Percentiles rank a stretch among this genome's conserved stretches.
These are phyloP conservation scores for Ephialtes manifestator DNA, from an alignment of 2,888 invertebrate genomes.

Conservation along the genomic window DNA sequence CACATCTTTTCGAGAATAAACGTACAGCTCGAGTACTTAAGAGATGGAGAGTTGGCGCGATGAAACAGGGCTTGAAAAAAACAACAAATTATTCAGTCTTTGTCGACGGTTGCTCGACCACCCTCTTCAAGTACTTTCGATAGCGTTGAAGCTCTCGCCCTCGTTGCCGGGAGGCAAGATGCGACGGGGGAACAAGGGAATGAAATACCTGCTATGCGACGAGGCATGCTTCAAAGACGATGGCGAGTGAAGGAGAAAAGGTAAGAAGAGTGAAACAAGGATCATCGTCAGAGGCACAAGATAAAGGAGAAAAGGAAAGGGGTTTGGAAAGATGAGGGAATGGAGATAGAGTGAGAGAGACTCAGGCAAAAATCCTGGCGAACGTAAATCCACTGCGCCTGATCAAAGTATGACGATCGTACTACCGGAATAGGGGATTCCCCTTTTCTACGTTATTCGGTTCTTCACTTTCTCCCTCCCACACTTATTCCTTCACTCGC, in stretches of 20 bases:
- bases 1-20: neutral
- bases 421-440: slow-evolving; percentile 72
- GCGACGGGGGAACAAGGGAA: slow-evolving; percentile 36
- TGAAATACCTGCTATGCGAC: slow-evolving; percentile 65
- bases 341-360: neutral
- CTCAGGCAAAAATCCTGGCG: slow-evolving; percentile 63
- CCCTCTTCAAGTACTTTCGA: slow-evolving; percentile 6
- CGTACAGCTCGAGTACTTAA: neutral
- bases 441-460: slow-evolving; percentile 56
- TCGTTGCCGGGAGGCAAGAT: slow-evolving; percentile 36
- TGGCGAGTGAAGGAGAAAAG: slow-evolving; percentile 18
- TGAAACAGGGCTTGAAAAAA: slow-evolving; percentile 4
- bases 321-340: slow-evolving; percentile 10
- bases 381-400: slow-evolving; percentile 79
- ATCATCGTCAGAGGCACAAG: neutral
- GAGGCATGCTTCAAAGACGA: slow-evolving; percentile 67
- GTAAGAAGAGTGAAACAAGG: slow-evolving; percentile 44
- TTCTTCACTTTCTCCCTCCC: slow-evolving; percentile 25
- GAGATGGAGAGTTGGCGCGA: neutral
- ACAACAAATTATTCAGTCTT: slow-evolving; percentile 39
- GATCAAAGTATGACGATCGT: slow-evolving; percentile 80
- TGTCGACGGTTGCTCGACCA: slow-evolving; percentile 28
- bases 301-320: slow-evolving; percentile 40
- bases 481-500: slow-evolving; percentile 16
- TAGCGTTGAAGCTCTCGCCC: slow-evolving; percentile 31